Evolutionary conservation across 2,888 invertebrate species (phyloP).

Genomic region (Ptilodon capucinus): DNA sequence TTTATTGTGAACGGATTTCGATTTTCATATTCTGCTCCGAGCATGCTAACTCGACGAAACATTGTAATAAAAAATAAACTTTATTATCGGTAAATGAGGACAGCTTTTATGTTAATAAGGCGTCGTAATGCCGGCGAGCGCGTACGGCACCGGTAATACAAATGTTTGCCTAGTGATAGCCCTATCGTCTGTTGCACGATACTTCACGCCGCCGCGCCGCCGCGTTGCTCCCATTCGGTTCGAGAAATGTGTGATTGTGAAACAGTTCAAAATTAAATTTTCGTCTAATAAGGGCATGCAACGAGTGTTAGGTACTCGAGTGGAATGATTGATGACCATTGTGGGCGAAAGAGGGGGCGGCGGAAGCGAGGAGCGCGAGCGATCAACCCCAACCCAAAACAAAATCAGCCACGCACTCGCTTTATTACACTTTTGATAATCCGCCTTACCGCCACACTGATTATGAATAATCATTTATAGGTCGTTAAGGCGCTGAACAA

Average conservation of each 20-base stretch:
- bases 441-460: background rate
- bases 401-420: slow-evolving; percentile 1
- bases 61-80: slow-evolving; percentile 12
- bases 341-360: slow-evolving; percentile 10
- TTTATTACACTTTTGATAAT: background rate
- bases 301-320: slow-evolving; percentile 35
- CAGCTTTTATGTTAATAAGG: slow-evolving; percentile 17
- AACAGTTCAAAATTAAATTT: slow-evolving; percentile 44
- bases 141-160: slow-evolving; percentile 19
- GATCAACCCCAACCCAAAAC: slow-evolving; percentile 8
- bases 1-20: slow-evolving; percentile 17
- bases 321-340: slow-evolving; percentile 47
- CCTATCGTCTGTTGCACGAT: slow-evolving; percentile 18
- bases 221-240: slow-evolving; percentile 38
- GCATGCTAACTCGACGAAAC: background rate
- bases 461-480: slow-evolving; percentile 26
- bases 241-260: slow-evolving; percentile 37
- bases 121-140: slow-evolving; percentile 12
- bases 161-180: slow-evolving; percentile 39
- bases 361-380: slow-evolving; percentile 24
- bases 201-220: slow-evolving; percentile 32
- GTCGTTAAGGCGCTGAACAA: slow-evolving; percentile 30
- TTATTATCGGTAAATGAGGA: slow-evolving; percentile 13
- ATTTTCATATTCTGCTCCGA: slow-evolving; percentile 4
- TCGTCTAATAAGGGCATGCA: slow-evolving; percentile 36